A percentile compares a stretch with the other conserved stretches of the same genome.
Evolutionary conservation across 2,113 vertebrate genomes (phyloP).

Genomic region (Stegostoma tigrinum): DNA sequence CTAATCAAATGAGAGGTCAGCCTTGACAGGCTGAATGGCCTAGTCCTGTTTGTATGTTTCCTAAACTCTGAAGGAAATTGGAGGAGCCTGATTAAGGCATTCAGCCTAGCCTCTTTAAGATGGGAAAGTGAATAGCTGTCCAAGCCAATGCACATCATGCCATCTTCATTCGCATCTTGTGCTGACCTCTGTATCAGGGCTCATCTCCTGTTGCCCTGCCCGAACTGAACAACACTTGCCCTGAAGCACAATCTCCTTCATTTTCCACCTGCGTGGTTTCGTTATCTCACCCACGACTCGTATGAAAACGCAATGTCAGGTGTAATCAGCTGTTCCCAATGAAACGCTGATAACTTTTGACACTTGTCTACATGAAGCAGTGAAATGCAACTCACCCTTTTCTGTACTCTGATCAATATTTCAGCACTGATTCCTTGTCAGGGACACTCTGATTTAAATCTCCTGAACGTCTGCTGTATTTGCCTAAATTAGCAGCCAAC

Average conservation of each 20-base stretch:
- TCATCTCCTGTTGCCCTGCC: background rate
- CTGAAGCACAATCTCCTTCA: background rate
- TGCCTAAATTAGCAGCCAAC: background rate
- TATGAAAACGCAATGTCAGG: background rate
- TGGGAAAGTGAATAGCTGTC: background rate
- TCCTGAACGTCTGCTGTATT: too few relatives aligned
- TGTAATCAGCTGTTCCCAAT: background rate
- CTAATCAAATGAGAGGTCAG: background rate
- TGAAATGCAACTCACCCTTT: background rate
- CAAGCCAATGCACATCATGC: too few relatives aligned
- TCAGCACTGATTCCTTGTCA: background rate
- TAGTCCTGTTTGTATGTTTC: background rate
- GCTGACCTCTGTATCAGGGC: background rate
- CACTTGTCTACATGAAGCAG: background rate
- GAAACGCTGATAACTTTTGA: background rate
- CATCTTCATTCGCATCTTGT: background rate
- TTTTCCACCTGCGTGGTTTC: background rate
- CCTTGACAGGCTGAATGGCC: background rate
- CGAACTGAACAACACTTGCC: background rate
- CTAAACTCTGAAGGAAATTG: background rate
- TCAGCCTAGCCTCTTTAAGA: background rate
- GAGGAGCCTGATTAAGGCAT: background rate
- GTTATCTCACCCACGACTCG: background rate
- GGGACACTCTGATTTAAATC: background rate
- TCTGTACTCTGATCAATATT: background rate